A percentile compares a stretch with the other conserved stretches of the same genome.
Evolutionary conservation across 2,888 invertebrate genomes (phyloP).

Genomic region (Acanthoscelides obtectus): DNA sequence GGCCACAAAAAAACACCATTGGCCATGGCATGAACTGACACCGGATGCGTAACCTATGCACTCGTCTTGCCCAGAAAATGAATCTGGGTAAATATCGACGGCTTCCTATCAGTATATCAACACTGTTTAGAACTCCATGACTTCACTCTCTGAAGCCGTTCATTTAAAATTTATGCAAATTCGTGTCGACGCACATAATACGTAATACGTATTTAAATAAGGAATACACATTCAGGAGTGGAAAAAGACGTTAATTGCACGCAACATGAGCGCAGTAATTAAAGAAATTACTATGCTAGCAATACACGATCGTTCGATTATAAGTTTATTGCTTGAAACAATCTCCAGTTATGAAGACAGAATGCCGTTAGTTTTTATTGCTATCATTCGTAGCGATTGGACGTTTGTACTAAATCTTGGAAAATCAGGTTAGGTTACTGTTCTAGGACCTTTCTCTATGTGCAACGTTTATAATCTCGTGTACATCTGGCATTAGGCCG

Average conservation of each 20-base stretch:
- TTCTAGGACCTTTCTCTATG: too few species aligned
- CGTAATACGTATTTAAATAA: neutral
- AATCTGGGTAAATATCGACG: too few species aligned
- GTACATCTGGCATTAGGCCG: too few species aligned
- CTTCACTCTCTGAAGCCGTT: too few species aligned
- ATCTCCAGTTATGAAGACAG: neutral
- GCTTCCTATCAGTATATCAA: too few species aligned
- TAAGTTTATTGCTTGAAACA: conserved; percentile 13
- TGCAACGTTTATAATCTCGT: too few species aligned
- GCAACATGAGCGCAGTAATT: conserved; percentile 13
- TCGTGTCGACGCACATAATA: neutral
- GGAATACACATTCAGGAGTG: conserved; percentile 3
- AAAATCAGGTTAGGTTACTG: neutral
- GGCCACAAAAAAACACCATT: too few species aligned
- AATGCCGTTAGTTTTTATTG: neutral
- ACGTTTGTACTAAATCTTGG: neutral
- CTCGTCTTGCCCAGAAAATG: too few species aligned
- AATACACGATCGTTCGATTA: conserved; percentile 8
- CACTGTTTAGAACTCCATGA: too few species aligned
- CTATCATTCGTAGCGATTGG: neutral
- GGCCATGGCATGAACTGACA: too few species aligned
- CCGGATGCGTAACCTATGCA: too few species aligned
- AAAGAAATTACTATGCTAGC: conserved; percentile 14
- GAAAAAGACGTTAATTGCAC: conserved; percentile 12
- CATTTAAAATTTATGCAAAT: neutral